phyloP scores from a whole-genome alignment of 1,140 invertebrate genomes.

The Drosophila pseudoananassae region DNA sequence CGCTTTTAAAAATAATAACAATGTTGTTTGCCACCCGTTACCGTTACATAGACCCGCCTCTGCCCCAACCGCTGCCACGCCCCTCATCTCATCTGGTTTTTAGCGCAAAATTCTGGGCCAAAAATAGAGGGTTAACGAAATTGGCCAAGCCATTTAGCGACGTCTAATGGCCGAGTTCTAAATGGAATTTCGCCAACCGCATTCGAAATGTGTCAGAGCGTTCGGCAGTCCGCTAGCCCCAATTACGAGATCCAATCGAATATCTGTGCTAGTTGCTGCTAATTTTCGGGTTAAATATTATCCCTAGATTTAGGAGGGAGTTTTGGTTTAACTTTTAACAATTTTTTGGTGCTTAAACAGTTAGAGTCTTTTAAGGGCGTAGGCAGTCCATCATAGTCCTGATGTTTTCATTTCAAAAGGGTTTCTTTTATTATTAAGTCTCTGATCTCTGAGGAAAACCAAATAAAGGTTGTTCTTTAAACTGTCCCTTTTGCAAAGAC shows the following conservation, averaged over 20 bases:
- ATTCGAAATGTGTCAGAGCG: neutral
- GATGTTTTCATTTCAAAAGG: too few species aligned
- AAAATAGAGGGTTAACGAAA: slow-evolving; percentile 23
- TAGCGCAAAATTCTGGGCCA: slow-evolving; percentile 12
- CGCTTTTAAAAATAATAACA: slow-evolving; percentile 80
- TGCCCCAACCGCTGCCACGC: neutral
- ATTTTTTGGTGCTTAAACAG: too few species aligned
- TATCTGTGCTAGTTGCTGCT: neutral
- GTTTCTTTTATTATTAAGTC: too few species aligned
- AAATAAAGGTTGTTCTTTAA: too few species aligned
- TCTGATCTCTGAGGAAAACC: too few species aligned
- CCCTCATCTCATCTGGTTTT: slow-evolving; percentile 7
- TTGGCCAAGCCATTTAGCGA: slow-evolving; percentile 28
- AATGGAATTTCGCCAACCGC: neutral
- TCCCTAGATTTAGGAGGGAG: too few species aligned
- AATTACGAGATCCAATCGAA: neutral
- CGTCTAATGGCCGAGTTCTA: slow-evolving; percentile 9
- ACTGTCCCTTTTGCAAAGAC: too few species aligned
- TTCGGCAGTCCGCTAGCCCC: too few species aligned
- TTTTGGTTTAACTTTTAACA: too few species aligned
- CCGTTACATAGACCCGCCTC: neutral
- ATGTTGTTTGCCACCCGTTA: slow-evolving; percentile 36
- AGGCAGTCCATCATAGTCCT: too few species aligned
- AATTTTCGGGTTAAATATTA: too few species aligned
- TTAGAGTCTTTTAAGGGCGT: too few species aligned